Evolutionary conservation across 1,140 invertebrate species (phyloP).

Genomic region (Drosophila sucinea): DNA sequence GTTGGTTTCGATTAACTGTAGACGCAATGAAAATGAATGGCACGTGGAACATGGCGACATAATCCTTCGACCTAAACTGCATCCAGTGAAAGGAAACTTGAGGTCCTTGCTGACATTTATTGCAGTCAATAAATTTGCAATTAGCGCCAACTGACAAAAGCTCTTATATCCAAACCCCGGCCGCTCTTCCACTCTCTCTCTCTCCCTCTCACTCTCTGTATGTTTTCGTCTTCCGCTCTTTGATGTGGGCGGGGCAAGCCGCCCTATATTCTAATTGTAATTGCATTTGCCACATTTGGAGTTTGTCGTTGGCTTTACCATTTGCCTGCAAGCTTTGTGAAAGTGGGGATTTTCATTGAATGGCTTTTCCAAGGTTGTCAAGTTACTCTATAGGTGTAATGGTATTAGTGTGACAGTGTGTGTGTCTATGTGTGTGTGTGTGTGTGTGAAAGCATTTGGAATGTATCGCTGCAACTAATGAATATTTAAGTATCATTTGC

Average conservation of each 20-base stretch:
- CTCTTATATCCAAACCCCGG: background rate
- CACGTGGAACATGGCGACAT: conserved; percentile 23
- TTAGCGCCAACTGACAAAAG: conserved; percentile 46
- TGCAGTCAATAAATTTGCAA: conserved; percentile 76
- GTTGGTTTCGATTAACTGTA: conserved; percentile 28
- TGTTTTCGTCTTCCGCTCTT: background rate
- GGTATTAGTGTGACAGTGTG: conserved; percentile 38
- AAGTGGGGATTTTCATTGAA: conserved; percentile 53
- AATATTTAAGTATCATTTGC: conserved; percentile 69
- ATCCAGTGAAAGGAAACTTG: conserved; percentile 58
- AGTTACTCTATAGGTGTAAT: conserved; percentile 41
- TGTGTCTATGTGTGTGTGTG: background rate
- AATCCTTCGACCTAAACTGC: conserved; percentile 43
- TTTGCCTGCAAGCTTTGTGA: conserved; percentile 12
- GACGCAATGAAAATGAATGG: conserved; percentile 5
- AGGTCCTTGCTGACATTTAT: conserved; percentile 68
- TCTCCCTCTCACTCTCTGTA: background rate
- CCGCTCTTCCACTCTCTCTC: background rate
- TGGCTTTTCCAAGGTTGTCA: conserved; percentile 48
- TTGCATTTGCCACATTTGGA: conserved; percentile 53
- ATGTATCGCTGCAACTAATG: conserved; percentile 64
- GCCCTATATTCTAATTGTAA: conserved; percentile 67
- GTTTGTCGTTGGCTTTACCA: background rate
- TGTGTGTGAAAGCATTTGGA: conserved; percentile 42
- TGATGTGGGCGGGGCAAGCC: conserved; percentile 36